A percentile compares a stretch with the other conserved stretches of the same genome.
Conservation (phyloP, 2,797 vertebrate genomes). For the Sparus aurata region DNA sequence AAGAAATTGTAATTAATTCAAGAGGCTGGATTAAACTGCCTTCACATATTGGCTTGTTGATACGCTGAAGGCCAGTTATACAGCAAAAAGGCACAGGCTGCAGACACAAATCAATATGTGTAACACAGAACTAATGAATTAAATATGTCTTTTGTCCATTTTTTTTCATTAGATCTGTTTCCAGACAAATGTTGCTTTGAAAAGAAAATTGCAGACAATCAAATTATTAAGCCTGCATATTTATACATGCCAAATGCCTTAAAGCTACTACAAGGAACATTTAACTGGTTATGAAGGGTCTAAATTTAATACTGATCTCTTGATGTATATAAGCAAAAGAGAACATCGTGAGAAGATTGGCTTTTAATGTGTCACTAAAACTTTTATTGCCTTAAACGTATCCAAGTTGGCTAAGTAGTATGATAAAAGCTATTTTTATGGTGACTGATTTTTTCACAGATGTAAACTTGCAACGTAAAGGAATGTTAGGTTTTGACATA, state of each 20-base stretch:
- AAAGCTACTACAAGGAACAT: neutral
- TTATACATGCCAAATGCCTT: neutral
- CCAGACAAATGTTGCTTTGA: neutral
- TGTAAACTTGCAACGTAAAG: too few relatives aligned
- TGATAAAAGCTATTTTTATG: too few relatives aligned
- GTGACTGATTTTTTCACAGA: too few relatives aligned
- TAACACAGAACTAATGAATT: neutral
- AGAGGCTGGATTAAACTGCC: neutral
- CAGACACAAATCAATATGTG: neutral
- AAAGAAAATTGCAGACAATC: neutral
- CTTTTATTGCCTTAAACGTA: too few relatives aligned
- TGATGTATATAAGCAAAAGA: too few relatives aligned
- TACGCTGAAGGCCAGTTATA: neutral
- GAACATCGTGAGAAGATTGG: too few relatives aligned
- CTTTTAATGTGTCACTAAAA: too few relatives aligned
- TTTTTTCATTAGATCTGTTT: neutral
- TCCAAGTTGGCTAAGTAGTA: too few relatives aligned
- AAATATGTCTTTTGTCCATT: neutral
- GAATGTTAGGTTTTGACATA: too few relatives aligned
- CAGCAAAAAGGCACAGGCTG: neutral
- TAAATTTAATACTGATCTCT: too few relatives aligned
- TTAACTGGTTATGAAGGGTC: too few relatives aligned
- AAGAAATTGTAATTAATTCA: neutral
- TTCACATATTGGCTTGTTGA: neutral
- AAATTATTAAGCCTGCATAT: neutral